Conservation (phyloP, 1,140 invertebrate genomes). For the Drosophila pandora region DNA sequence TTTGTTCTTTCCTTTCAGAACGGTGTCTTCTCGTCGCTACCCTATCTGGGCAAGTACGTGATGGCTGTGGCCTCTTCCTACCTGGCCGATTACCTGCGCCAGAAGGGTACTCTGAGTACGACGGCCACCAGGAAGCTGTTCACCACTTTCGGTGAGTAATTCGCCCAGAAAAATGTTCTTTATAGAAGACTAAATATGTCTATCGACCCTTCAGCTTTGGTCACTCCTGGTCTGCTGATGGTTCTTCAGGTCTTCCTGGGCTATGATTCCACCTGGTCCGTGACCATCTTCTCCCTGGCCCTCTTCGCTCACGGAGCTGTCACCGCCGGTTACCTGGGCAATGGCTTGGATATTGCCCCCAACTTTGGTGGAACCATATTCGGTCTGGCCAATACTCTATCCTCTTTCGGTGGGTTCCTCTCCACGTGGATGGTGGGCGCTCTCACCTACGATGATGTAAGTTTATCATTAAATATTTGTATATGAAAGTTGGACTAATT, state of each 20-base stretch:
- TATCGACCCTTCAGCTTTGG: slow-evolving; percentile 84
- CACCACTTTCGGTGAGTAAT: slow-evolving; percentile 86
- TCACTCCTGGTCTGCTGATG: slow-evolving; percentile 88
- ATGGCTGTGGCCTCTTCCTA: slow-evolving; percentile 89
- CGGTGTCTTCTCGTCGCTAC: slow-evolving; percentile 93
- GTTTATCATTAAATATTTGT: slow-evolving; percentile 37
- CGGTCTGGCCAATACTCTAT: slow-evolving; percentile 95
- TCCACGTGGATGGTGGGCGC: slow-evolving; percentile 93
- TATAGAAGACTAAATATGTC: not conserved
- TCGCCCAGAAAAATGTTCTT: not conserved
- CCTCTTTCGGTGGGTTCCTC: slow-evolving; percentile 93
- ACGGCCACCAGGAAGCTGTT: slow-evolving; percentile 89
- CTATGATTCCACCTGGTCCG: slow-evolving; percentile 87
- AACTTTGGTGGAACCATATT: slow-evolving; percentile 96
- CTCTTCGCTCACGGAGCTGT: slow-evolving; percentile 93
- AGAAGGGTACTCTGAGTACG: slow-evolving; percentile 87
- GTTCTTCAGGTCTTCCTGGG: slow-evolving; percentile 89
- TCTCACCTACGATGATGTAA: slow-evolving; percentile 90
- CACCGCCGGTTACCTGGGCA: slow-evolving; percentile 94
- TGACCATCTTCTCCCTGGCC: slow-evolving; percentile 90
- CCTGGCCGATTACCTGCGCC: slow-evolving; percentile 88
- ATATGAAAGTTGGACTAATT: not conserved
- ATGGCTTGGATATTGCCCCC: slow-evolving; percentile 94
- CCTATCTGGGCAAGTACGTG: slow-evolving; percentile 93
- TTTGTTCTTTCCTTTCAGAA: slow-evolving; percentile 85